Base-by-base conservation (phyloP, 2,888 invertebrate genomes). In the Heliconius sara region DNA sequence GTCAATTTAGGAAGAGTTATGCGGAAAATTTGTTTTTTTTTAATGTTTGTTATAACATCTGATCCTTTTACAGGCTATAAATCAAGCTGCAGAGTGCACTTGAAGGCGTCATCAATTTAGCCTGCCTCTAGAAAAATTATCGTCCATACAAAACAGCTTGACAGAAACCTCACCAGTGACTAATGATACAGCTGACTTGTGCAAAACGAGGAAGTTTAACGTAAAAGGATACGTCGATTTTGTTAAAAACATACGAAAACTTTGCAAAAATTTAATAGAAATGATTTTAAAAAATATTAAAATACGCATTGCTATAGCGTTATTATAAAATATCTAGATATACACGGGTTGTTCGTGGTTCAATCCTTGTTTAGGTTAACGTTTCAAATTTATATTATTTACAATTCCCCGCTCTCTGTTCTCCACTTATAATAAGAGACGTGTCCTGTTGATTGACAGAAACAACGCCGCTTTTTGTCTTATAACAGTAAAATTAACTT, bases 51-150 rank as follows among this genome's bases (percentile, higher is more conserved):
- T 34, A 39, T 30, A 60, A 60, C 5, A 77, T 72, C 66, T 52
- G 25, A 52, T 65, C 47, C 43, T 52, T 78, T 65, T 34, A 47
- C 65, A n/a, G 27, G 67, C 70, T 74, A 83, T 84, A 84, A 80
- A 83, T 84, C 84, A 83, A 71, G n/a, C 52, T 47, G 52, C 80
- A 75, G 75, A 75, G 79, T 81, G 81, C 81, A 72, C 57, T 66
- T 60, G 79, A 78, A 80, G 80, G 78, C 77, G 77, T 82, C 83
- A 81, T 84, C 81, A 82, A 83, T 82, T 82, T 80, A 75, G 79
- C 78, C 76, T 71, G 83, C 77, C 83, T 80, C 81, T 77, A 79
- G 82, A 84, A 84, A 83, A 84, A 84, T 81, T 83, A 81, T 82
- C 78, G 79, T 72, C 79, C 25, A 63, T 63, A 63, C 74, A 74